Percentiles rank a stretch among this genome's conserved stretches.
Evolutionary conservation across 1,140 invertebrate species (phyloP).

Genomic region (Lepeophtheirus salmonis): DNA sequence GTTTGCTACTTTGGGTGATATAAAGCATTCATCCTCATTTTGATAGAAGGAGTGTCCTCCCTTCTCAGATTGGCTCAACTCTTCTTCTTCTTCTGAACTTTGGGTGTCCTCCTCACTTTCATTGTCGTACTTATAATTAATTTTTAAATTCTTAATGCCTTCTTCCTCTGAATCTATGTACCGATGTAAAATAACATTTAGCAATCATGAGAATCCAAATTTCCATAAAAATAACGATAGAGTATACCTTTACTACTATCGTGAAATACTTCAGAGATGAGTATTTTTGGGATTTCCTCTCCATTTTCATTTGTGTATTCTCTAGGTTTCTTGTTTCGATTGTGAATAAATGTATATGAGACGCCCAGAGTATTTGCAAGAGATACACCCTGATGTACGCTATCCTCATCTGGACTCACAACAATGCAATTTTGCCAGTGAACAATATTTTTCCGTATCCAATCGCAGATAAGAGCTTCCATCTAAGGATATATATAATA

Average conservation of each 20-base stretch:
- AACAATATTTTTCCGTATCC: conserved; percentile 10
- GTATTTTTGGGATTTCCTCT: not conserved
- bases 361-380: conserved; percentile 12
- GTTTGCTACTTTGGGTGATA: not conserved
- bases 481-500: conserved; percentile 2
- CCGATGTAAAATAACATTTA: too few species aligned
- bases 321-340: not conserved
- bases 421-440: conserved; percentile 15
- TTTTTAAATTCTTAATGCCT: not conserved
- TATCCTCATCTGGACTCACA: conserved; percentile 11
- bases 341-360: conserved; percentile 7
- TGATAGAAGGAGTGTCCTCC: not conserved
- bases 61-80: not conserved
- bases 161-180: too few species aligned
- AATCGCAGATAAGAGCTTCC: conserved; percentile 16
- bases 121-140: too few species aligned
- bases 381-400: not conserved
- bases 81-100: not conserved
- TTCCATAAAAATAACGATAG: not conserved
- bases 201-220: not conserved
- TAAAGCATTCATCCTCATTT: not conserved
- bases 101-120: too few species aligned
- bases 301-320: not conserved
- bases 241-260: not conserved
- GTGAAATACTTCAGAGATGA: not conserved